These are phyloP conservation scores for Poeciliopsis turneri DNA, from an alignment of 2,797 vertebrate genomes.

Conservation along the genomic window DNA sequence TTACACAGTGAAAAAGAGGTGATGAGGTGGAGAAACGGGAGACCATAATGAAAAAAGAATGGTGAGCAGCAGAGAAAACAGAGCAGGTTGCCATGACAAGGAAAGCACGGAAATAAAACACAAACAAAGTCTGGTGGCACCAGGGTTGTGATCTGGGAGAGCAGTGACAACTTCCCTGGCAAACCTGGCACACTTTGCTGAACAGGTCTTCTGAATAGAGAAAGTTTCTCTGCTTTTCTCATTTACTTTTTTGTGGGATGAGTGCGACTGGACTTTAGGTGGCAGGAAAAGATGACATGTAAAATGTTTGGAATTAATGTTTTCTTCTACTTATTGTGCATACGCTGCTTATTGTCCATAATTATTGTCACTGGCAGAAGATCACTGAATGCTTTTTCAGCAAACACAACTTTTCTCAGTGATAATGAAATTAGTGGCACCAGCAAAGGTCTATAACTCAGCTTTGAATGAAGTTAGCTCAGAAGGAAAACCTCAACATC, in stretches of 20 bases:
- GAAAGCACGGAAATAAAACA: constrained; percentile 70
- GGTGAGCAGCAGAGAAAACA: constrained; percentile 63
- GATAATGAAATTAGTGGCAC: not conserved
- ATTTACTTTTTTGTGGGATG: not conserved
- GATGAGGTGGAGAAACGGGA: constrained; percentile 52
- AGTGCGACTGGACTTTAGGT: not conserved
- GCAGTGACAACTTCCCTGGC: constrained; percentile 68
- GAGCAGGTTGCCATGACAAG: constrained; percentile 77
- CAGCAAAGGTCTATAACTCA: not conserved
- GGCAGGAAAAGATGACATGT: not conserved
- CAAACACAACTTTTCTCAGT: not conserved
- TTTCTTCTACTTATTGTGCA: not conserved
- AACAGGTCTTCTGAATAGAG: constrained; percentile 50
- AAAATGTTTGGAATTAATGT: not conserved
- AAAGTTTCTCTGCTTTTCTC: constrained; percentile 39
- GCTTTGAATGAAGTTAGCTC: not conserved
- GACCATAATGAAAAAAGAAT: constrained; percentile 54
- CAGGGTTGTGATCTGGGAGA: constrained; percentile 56
- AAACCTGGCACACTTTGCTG: constrained; percentile 51
- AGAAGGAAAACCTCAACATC: not conserved
- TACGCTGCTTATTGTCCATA: not conserved
- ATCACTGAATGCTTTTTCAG: not conserved
- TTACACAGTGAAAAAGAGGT: constrained; percentile 57
- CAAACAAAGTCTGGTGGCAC: constrained; percentile 75
- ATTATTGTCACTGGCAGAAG: not conserved